Base-by-base conservation (phyloP, 2,113 vertebrate species). In the Saccopteryx bilineata region DNA sequence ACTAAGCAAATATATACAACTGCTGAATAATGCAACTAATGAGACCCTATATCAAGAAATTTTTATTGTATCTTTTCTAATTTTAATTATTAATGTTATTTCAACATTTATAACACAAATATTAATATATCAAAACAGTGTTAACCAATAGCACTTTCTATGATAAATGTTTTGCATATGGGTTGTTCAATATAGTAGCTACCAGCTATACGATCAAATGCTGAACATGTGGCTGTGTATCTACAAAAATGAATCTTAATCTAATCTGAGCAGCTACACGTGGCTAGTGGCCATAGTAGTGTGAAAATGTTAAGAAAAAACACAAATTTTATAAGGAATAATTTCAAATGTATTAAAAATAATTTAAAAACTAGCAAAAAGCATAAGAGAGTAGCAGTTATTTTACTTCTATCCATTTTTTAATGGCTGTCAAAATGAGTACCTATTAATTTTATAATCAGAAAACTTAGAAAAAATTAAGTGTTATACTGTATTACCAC, bases 381-480 rank as follows among this genome's bases (percentile, higher is more conserved):
- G 26, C 61, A 58, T 0, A 71, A 71, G 26, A 23, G 91, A 93
- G 39, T 33, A 39, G 13, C n/a, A 78, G 1, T 76, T 81, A 21
- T 63, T 96, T 28, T 7, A 10, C 31, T 58, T 87, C 11, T 23
- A 50, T 46, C 63, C 68, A 84, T n/a, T 93, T 76, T 83, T 87
- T 19, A 88, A 85, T 56, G 63, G 5, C 58, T 93, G 33, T 48
- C 50, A 86, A 84, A 56, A 68, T 87, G 18, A 91, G 48, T 48
- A 74, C 65, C 48, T 63, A 74, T 91, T 81, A 86, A 68, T 54
- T 93, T 86, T 76, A 78, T 92, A 95, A 96, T 48, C 7, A 91
- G 23, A 92, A 95, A 95, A 91, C 18, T 87, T 8, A 87, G 83
- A 71, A 88, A 96, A 88, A 81, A 85, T 52, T n/a, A 24, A 83